phyloP scores from a whole-genome alignment of 2,888 invertebrate genomes.

The Metopia argyrocephala region DNA sequence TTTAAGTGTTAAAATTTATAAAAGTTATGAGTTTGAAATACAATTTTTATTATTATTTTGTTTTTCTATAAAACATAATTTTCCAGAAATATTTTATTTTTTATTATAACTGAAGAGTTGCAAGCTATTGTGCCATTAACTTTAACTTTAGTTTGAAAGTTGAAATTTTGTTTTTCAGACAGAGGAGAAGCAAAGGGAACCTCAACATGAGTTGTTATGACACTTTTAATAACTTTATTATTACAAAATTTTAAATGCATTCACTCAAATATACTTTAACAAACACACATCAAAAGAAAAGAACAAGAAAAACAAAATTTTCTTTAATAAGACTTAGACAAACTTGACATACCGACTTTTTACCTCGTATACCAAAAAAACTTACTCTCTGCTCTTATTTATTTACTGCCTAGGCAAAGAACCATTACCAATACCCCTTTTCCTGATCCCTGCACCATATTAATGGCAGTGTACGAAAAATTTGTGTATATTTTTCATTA shows the following conservation, averaged over 20 bases:
- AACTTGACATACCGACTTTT: slow-evolving; percentile 39
- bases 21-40: too few relatives aligned
- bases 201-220: slow-evolving; percentile 75
- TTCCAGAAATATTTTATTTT: too few relatives aligned
- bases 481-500: slow-evolving; percentile 32
- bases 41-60: too few relatives aligned
- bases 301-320: slow-evolving; percentile 51
- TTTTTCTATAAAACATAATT: too few relatives aligned
- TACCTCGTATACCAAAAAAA: too few relatives aligned
- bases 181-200: slow-evolving; percentile 43
- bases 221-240: slow-evolving; percentile 78
- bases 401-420: background rate
- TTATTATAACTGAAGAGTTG: slow-evolving; percentile 26
- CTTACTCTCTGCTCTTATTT: background rate
- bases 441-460: background rate
- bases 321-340: slow-evolving; percentile 48
- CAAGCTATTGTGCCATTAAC: slow-evolving; percentile 40
- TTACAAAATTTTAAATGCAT: slow-evolving; percentile 72
- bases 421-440: background rate
- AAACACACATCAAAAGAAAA: slow-evolving; percentile 14
- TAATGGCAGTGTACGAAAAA: slow-evolving; percentile 31
- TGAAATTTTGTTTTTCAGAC: slow-evolving; percentile 48
- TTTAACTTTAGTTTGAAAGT: slow-evolving; percentile 45
- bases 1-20: too few relatives aligned
- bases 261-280: slow-evolving; percentile 45